These are phyloP conservation scores for Sminthopsis crassicaudata DNA, from an alignment of 2,113 vertebrate genomes.

Conservation along the genomic window DNA sequence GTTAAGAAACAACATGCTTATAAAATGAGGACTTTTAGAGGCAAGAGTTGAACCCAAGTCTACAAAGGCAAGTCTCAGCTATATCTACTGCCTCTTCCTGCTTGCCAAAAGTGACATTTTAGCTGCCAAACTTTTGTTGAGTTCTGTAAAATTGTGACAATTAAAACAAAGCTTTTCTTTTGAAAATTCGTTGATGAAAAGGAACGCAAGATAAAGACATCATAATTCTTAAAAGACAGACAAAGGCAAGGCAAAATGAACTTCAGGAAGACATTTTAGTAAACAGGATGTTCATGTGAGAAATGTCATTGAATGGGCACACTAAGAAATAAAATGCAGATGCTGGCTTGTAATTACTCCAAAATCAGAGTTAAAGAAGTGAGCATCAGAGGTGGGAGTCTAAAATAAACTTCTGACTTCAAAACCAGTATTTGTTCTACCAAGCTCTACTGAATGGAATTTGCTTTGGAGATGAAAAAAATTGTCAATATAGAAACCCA, in stretches of 20 bases:
- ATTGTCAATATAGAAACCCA: neutral
- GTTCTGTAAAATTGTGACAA: neutral
- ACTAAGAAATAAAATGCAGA: neutral
- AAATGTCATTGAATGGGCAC: neutral
- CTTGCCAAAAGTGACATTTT: neutral
- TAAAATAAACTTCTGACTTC: neutral
- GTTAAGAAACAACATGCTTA: neutral
- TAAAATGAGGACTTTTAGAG: neutral
- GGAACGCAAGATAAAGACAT: neutral
- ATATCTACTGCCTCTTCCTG: neutral
- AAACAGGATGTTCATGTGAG: neutral
- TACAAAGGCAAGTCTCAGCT: neutral
- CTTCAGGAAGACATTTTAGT: neutral
- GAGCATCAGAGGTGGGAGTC: neutral
- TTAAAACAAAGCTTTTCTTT: neutral
- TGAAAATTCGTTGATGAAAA: neutral
- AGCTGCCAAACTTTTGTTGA: neutral
- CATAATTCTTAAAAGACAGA: neutral
- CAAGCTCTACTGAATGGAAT: neutral
- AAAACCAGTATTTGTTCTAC: neutral
- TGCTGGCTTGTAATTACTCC: neutral
- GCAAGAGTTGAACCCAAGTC: neutral
- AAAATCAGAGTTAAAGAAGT: neutral
- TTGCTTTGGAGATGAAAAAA: neutral
- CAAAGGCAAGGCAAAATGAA: neutral